A percentile compares a stretch with the other conserved stretches of the same genome.
These are phyloP conservation scores for Carcina quercana DNA, from an alignment of 2,888 invertebrate species.

Conservation along the genomic window DNA sequence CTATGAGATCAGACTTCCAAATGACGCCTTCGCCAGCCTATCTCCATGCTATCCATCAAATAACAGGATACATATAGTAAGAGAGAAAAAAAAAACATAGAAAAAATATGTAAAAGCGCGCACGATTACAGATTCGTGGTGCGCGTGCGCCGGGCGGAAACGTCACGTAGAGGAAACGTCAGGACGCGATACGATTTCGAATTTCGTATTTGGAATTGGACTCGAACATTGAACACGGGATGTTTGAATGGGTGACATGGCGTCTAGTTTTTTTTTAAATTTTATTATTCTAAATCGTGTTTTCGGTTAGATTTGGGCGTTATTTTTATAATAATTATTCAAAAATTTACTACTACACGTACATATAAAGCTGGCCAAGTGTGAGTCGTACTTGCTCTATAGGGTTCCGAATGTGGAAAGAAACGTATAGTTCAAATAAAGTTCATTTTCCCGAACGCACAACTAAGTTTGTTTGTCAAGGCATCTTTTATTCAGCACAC, in stretches of 20 bases:
- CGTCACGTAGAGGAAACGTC: slow-evolving; percentile 69
- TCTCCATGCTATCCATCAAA: slow-evolving; percentile 63
- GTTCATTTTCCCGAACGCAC: too few species aligned
- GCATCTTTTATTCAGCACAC: too few species aligned
- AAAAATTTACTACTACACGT: too few species aligned
- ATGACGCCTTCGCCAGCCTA: slow-evolving; percentile 46
- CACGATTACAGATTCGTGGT: slow-evolving; percentile 62
- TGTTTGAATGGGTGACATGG: slow-evolving; percentile 52
- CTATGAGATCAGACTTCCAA: slow-evolving; percentile 45
- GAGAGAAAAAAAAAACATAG: slow-evolving; percentile 27
- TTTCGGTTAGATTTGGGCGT: too few species aligned
- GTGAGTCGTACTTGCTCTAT: too few species aligned
- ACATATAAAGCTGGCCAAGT: too few species aligned
- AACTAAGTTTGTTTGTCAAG: too few species aligned
- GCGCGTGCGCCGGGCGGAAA: slow-evolving; percentile 60
- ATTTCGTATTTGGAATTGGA: slow-evolving; percentile 61
- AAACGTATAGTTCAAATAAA: too few species aligned
- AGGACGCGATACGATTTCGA: slow-evolving; percentile 72
- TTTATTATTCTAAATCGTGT: too few species aligned
- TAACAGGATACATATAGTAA: slow-evolving; percentile 61
- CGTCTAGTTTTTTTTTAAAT: slow-evolving; percentile 47
- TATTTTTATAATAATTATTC: too few species aligned
- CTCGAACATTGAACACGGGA: slow-evolving; percentile 39
- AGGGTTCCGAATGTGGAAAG: too few species aligned
- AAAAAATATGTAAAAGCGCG: slow-evolving; percentile 42